Conservation (phyloP, 2,888 invertebrate species). For the Leucophenga montana region DNA sequence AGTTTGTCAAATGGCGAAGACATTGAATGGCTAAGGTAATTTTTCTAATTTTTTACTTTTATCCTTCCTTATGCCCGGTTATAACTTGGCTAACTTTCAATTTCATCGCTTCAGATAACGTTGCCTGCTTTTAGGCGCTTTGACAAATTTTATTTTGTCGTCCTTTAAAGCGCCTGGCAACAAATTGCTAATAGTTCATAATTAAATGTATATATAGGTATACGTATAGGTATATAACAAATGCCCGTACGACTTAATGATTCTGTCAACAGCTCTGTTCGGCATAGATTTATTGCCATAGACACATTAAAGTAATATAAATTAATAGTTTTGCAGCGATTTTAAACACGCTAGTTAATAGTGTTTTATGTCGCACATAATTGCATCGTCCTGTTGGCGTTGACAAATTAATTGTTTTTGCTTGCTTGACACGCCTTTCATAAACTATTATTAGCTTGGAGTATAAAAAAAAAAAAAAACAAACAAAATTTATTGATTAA, state of each 20-base stretch:
- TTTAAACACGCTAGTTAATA: not conserved
- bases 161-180: too few relatives aligned
- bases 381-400: not conserved
- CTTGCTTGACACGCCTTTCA: too few relatives aligned
- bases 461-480: not conserved
- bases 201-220: too few relatives aligned
- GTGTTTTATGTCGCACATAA: not conserved
- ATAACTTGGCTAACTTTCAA: not conserved
- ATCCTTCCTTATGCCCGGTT: not conserved
- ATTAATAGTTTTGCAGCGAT: not conserved
- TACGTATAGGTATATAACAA: not conserved
- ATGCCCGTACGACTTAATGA: not conserved
- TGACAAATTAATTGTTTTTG: slow-evolving; percentile 9
- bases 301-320: slow-evolving; percentile 1
- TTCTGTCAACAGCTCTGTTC: slow-evolving; percentile 8
- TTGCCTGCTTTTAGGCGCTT: slow-evolving; percentile 12
- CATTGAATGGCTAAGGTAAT: not conserved
- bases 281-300: not conserved
- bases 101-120: not conserved
- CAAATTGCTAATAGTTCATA: too few relatives aligned
- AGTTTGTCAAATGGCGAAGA: slow-evolving; percentile 19
- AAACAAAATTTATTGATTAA: not conserved
- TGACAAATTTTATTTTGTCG: not conserved
- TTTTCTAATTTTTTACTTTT: not conserved
- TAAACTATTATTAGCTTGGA: not conserved